Evolutionary conservation across 2,113 vertebrate species (phyloP), one percentile per base, ranked within the genome.

Genomic region (Morone chrysops): DNA sequence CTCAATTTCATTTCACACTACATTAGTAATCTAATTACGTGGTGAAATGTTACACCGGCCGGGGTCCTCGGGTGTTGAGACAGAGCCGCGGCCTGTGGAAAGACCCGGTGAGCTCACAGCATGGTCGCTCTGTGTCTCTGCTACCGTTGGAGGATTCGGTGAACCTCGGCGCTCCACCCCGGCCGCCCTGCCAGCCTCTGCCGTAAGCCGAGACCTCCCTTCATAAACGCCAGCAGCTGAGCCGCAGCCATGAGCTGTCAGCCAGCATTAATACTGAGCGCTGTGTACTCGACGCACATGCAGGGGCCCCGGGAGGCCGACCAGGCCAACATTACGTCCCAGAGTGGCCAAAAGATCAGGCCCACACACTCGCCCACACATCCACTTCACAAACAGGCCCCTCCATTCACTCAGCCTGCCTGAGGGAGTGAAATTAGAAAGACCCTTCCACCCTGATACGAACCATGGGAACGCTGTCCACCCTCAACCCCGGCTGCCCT

Each of bases 1-100:
- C 59, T 74, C 87, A 66, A 84, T 84, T 91, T 93, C 78, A 87
- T 90, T 93, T 93, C 91, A 92, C 92, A 93, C 91, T 79, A 90
- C 88, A 85, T 92, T 89, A 92, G 90, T 88, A 90, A 94, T 93
- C 86, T 91, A 88, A 93, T 94, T 92, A 92, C 14, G 70, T 88
- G 87, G 57, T 89, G 93, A 93, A 93, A 94, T 63, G 74, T 82
- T 59, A 90, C 81, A 87, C 88, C 48, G 4, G 67, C 70, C 20
- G 18, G 50, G 76, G 36, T 77, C 73, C 69, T 78, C 50, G 43
- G 84, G 78, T 25, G 78, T 59, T 18, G 78, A 75, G 80, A 82
- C 22, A 12, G 43, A 60, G 56, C 67, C 1, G 56, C 67, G 47
- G 66, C 74, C 66, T 36, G 72, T 74, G 80, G 56, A 77, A 83